Evolutionary conservation across 2,888 invertebrate species (phyloP), one percentile per base, ranked within the genome.

Genomic region (Myathropa florea): DNA sequence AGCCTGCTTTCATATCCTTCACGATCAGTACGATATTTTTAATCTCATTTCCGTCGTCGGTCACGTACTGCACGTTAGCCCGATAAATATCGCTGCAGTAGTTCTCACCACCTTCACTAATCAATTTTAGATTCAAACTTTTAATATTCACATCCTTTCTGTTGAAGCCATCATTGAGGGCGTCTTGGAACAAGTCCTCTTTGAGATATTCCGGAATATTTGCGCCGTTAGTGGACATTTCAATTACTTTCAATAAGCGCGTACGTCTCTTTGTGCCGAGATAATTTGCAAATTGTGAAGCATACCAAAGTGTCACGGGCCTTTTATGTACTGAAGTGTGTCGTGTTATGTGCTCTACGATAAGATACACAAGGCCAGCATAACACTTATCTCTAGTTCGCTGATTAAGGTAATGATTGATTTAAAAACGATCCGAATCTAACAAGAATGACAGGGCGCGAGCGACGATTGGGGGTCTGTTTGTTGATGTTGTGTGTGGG

Each of bases 151-250:
- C 89, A 3, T 90, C 88, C 88, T 89, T 90, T 12, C 90, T 90
- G 4, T 91, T 89, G 14, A 92, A 88, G 0, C 92, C 92, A 80
- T 91, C 91, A 88, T 91, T 90, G 18, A 92, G 70, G 0, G 91
- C 91, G 89, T 89, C 89, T 89, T 90, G 72, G 91, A 92, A 70
- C 91, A 92, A 33, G 90, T 89, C 88, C 90, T 89, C 73, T 18
- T 7, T 61, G 14, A 73, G 23, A 10, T 73, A 64, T 26, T 55
- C n/a, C 30, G 64, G 73, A 55, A 26, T 23, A 57, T 30, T 71
- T 39, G 33, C 14, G 3, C 2, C 55, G 24, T 46, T 18, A 1
- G 26, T 4, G 30, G 24, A 1, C 67, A 53, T 67, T 67, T 55
- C 26, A 14, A 39, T 14, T 39, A 30, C 46, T n/a, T n/a, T n/a